A percentile compares a stretch with the other conserved stretches of the same genome.
phyloP scores from a whole-genome alignment of 2,113 vertebrate genomes.

The Toxotes jaculatrix region DNA sequence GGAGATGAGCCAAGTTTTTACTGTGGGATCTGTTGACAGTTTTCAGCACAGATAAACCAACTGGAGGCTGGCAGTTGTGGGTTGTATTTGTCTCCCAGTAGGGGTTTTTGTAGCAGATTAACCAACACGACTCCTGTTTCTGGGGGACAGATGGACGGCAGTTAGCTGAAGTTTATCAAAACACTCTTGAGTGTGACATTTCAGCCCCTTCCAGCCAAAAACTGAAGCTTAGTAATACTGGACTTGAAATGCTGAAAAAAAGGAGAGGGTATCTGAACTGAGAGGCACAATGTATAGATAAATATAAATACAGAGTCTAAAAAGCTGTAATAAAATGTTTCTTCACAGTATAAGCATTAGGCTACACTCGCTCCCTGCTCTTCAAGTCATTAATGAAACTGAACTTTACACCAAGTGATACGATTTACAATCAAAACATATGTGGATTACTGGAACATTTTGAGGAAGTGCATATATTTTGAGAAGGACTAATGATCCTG shows the following conservation, averaged over 20 bases:
- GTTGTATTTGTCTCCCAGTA: constrained; percentile 35
- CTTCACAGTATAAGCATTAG: background rate
- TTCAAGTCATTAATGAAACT: background rate
- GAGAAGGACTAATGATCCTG: background rate
- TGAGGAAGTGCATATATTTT: background rate
- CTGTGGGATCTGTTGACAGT: constrained; percentile 13
- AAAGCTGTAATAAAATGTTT: background rate
- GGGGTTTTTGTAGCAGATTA: constrained; percentile 26
- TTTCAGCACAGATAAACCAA: background rate
- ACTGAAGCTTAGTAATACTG: background rate
- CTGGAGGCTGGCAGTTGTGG: constrained; percentile 1
- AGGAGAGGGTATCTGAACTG: too few relatives aligned
- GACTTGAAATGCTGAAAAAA: background rate
- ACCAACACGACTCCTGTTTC: constrained; percentile 20
- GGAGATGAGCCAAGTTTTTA: constrained; percentile 6
- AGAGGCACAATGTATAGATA: background rate
- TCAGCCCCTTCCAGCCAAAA: constrained; percentile 7
- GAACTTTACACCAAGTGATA: constrained; percentile 7
- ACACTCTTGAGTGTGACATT: background rate
- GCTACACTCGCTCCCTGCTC: background rate
- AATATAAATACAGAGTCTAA: background rate
- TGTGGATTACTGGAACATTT: background rate
- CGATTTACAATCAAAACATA: background rate
- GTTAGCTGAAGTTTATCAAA: constrained; percentile 6
- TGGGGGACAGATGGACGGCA: constrained; percentile 22